These are phyloP conservation scores for Upupa epops DNA, from an alignment of 2,113 vertebrate species.

Conservation along the genomic window DNA sequence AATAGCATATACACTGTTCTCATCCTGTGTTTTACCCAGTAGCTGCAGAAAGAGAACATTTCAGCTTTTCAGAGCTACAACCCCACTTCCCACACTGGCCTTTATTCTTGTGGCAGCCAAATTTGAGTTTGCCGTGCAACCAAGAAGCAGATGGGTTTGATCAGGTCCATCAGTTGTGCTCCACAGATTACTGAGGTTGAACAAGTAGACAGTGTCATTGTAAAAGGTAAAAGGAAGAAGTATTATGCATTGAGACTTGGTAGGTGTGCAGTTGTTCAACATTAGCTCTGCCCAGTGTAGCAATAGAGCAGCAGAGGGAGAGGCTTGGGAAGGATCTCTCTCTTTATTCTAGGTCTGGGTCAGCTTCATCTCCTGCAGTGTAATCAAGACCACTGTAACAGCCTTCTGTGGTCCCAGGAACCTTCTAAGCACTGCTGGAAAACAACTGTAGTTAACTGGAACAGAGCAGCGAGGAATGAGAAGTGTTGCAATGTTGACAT, in stretches of 20 bases:
- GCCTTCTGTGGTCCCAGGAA: neutral
- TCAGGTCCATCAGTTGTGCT: neutral
- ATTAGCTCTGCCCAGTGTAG: neutral
- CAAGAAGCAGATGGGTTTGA: neutral
- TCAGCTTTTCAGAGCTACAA: neutral
- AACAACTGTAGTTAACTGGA: neutral
- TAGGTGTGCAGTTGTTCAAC: neutral
- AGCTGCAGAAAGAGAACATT: neutral
- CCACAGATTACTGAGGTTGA: neutral
- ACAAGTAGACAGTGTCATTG: neutral
- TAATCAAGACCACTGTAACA: neutral
- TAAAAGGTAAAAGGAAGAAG: neutral
- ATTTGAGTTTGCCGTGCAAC: neutral
- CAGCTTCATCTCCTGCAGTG: neutral
- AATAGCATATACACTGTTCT: neutral
- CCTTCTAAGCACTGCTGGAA: neutral
- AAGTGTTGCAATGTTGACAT: neutral
- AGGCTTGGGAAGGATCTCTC: neutral
- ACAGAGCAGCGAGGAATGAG: neutral
- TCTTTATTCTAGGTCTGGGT: neutral
- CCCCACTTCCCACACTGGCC: neutral
- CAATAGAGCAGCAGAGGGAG: neutral
- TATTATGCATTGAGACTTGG: neutral
- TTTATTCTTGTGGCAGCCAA: neutral
- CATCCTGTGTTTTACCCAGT: neutral